Conservation (phyloP, 37 sponge, comb jelly and placozoan species). For the Cliona cf. orientalis region DNA sequence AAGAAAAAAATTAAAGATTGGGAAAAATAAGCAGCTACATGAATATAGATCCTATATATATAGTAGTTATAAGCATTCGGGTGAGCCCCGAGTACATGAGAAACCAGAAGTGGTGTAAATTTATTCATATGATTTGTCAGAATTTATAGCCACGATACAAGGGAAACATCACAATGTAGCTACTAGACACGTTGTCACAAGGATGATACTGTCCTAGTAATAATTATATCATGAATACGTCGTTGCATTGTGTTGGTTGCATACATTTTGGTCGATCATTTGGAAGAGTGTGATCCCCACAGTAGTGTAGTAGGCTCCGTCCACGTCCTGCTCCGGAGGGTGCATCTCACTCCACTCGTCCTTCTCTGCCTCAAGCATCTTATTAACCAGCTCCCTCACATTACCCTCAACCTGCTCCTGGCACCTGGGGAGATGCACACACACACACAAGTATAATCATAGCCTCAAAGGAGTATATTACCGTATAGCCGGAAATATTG, state of each 20-base stretch:
- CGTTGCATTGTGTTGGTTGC: no score
- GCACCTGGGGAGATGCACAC: conserved; percentile 27
- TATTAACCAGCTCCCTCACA: conserved; percentile 40
- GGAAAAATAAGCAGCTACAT: no score
- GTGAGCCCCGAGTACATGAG: no score
- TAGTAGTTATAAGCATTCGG: no score
- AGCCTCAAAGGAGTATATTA: neutral
- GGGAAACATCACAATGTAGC: no score
- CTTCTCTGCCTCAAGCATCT: conserved; percentile 53
- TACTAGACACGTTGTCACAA: no score
- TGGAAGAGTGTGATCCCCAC: conserved; percentile 59
- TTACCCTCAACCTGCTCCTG: conserved; percentile 55
- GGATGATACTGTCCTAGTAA: no score
- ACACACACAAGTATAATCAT: neutral
- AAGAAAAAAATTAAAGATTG: neutral
- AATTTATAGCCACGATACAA: no score
- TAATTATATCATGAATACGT: no score
- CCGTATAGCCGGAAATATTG: neutral
- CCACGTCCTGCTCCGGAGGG: conserved; percentile 60
- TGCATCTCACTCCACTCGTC: conserved; percentile 57
- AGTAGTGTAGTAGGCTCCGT: conserved; percentile 60
- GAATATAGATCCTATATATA: no score
- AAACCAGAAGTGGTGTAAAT: no score
- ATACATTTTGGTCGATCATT: conserved; percentile 69
- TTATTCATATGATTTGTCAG: no score